Conservation (phyloP, 1,140 invertebrate genomes). For the Zaprionus camerounensis region DNA sequence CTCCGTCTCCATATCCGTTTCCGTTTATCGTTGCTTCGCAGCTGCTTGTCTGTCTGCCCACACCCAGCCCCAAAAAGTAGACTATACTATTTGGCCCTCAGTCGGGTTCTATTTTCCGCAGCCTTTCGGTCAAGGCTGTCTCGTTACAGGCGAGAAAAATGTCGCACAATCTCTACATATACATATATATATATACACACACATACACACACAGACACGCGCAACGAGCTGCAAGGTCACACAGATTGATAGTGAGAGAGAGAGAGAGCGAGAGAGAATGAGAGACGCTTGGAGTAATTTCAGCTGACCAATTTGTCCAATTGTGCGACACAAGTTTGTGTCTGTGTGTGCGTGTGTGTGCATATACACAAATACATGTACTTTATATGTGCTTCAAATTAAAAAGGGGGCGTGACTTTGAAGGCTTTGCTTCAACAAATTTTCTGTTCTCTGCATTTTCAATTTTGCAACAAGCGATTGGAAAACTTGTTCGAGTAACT, state of each 20-base stretch:
- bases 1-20: conserved; percentile 6
- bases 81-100: conserved; percentile 20
- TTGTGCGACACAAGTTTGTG: conserved; percentile 28
- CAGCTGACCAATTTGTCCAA: conserved; percentile 40
- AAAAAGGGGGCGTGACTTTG: conserved; percentile 23
- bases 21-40: conserved; percentile 8
- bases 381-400: not conserved
- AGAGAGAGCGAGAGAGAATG: conserved; percentile 1
- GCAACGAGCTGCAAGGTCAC: conserved; percentile 19
- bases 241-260: conserved; percentile 5
- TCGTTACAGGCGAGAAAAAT: conserved; percentile 18
- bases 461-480: not conserved
- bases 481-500: not conserved
- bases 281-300: conserved; percentile 15
- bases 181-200: not conserved
- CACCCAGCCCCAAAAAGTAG: conserved; percentile 26
- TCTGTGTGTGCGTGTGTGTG: not conserved
- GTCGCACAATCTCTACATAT: conserved; percentile 17
- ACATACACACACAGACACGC: not conserved
- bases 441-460: conserved; percentile 25
- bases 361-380: conserved; percentile 26
- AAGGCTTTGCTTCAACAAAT: conserved; percentile 17
- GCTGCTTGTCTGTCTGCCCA: no score
- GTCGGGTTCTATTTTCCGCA: conserved; percentile 16
- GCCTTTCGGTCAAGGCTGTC: conserved; percentile 37